These are phyloP conservation scores for Ochotona princeps DNA, from an alignment of 2,113 vertebrate genomes.

Conservation along the genomic window DNA sequence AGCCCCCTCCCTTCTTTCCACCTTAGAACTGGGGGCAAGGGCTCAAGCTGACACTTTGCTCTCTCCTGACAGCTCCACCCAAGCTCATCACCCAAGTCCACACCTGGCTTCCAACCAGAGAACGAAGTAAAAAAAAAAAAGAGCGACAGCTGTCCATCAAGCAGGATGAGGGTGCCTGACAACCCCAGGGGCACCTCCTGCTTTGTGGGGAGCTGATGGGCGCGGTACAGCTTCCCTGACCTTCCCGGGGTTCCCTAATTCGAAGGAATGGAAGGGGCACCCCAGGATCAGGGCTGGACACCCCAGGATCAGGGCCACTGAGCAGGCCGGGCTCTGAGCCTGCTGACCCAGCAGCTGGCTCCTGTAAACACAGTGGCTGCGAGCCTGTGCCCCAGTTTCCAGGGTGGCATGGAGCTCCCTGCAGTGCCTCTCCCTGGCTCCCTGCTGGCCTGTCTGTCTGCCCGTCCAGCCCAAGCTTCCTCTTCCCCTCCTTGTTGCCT, in stretches of 20 bases:
- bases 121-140: neutral
- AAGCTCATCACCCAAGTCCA: neutral
- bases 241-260: neutral
- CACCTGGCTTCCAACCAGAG: neutral
- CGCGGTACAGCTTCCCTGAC: rapidly evolving
- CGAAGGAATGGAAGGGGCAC: neutral
- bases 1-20: neutral
- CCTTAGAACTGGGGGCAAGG: neutral
- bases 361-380: neutral
- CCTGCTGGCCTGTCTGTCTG: neutral
- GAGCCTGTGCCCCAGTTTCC: neutral
- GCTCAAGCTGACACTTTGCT: neutral
- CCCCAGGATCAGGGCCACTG: neutral
- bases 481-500: neutral
- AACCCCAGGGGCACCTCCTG: neutral
- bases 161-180: neutral
- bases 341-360: neutral
- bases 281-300: neutral
- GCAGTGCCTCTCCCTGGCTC: rapidly evolving
- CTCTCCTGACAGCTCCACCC: neutral
- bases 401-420: neutral
- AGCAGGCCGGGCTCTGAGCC: neutral
- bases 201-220: rapidly evolving
- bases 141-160: too few relatives aligned
- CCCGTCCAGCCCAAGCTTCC: neutral